Base-by-base conservation (phyloP, 2,797 vertebrate species). In the Gastrophryne carolinensis region DNA sequence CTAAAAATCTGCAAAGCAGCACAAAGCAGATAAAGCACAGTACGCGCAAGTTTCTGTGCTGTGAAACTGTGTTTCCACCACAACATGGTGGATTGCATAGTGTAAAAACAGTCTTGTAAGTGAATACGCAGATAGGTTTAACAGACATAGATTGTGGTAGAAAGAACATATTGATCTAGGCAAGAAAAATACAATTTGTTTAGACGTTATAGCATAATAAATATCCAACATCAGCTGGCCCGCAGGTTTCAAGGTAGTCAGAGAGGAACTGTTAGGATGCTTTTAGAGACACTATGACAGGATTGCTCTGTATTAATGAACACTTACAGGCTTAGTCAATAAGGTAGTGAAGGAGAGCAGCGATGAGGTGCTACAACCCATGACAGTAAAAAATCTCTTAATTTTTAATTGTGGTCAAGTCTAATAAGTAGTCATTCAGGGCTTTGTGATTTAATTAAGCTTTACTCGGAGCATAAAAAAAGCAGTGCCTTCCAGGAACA, bases 201-300 rank as follows among this genome's bases (percentile, higher is more conserved):
- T 19, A 17, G 32, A 35, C 21, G 26, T 54, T 54, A 67, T 24
- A 35, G 49, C 50, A 68, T 68, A 68, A 56, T 68, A 68, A 54
- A 68, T 17, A 41, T 19, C 9, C 49, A 27, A 9, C 50, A 53
- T 30, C 49, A 67, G 47, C 21, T 24, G 49, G 30, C 11, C 47
- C 53, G 4, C 10, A 8, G 35, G 34, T 52, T 35, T 37, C 1
- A 13, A 4, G 47, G 23, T 21, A 19, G 13, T 5, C 26, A 24
- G 3, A 2, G 3, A 34, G 17, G 21, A 32, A 12, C 32, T 49
- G 24, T 35, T 7, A 13, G 26, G 41, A 32, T 29, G 15, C 29
- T 47, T 27, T 44, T 44, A 44, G 17, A 41, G 6, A 62, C 26
- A n/a, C 34, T 41, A 24, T n/a, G 8, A 26, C 13, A 6, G 15